Conservation (phyloP, 2,797 vertebrate species). For the Ara ararauna region DNA sequence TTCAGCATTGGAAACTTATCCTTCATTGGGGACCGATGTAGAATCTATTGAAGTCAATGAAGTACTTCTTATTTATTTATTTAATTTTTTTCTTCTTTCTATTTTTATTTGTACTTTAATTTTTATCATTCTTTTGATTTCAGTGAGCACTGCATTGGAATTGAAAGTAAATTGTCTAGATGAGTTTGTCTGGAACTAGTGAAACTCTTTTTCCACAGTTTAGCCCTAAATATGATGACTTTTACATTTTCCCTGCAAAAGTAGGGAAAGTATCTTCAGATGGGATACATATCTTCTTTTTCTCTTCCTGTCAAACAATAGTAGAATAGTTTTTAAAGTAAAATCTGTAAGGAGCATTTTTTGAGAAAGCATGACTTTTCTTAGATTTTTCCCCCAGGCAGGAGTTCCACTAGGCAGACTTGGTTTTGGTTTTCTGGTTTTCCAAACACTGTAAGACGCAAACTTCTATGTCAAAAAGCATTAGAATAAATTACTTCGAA, state of each 20-base stretch:
- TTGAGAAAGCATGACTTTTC: background rate
- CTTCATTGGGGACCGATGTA: background rate
- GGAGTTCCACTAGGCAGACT: background rate
- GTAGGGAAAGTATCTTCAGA: background rate
- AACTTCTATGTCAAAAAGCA: background rate
- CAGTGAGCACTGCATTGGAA: background rate
- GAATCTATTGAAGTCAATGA: background rate
- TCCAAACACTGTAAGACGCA: background rate
- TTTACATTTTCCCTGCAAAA: background rate
- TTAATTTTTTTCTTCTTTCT: background rate
- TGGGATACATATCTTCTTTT: background rate
- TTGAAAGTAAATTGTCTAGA: background rate
- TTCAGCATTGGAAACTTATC: background rate
- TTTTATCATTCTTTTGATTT: background rate
- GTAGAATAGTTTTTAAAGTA: background rate
- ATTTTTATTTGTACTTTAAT: too few relatives aligned
- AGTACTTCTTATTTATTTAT: background rate
- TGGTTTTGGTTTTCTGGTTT: background rate
- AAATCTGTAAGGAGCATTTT: background rate
- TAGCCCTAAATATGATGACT: background rate
- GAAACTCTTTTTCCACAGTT: background rate
- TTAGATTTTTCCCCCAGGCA: background rate
- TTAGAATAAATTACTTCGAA: background rate
- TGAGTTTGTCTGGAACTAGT: background rate
- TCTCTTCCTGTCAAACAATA: background rate